Percentiles rank a stretch among this genome's conserved stretches.
phyloP scores from a whole-genome alignment of 1,140 invertebrate genomes.

The Theocolax elegans region DNA sequence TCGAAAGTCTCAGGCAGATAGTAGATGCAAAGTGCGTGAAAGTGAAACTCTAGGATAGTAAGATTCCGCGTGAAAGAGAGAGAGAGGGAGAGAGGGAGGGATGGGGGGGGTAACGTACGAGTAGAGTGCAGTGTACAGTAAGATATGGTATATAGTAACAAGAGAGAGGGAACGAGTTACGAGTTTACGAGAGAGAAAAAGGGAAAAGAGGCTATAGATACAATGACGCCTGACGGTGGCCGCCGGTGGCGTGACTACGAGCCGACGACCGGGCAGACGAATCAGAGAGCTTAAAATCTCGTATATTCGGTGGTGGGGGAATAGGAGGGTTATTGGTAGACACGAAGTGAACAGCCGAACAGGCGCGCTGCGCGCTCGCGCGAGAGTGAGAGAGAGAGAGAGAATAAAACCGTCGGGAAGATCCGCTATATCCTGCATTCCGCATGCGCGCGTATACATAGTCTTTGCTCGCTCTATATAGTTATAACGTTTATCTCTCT shows the following conservation, averaged over 20 bases:
- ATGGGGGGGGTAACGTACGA: not conserved
- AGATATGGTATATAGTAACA: no score
- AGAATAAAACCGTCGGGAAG: slow-evolving; percentile 1
- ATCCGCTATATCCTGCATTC: slow-evolving; percentile 27
- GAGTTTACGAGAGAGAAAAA: not conserved
- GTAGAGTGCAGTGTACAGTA: no score
- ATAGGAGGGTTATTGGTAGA: no score
- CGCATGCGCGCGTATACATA: slow-evolving; percentile 9
- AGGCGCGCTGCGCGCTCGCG: slow-evolving; percentile 2
- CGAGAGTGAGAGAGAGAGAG: no score
- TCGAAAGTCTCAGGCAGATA: no score
- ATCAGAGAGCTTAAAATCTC: slow-evolving; percentile 33
- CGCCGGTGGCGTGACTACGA: slow-evolving; percentile 42
- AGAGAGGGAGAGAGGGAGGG: not conserved
- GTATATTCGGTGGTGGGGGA: no score
- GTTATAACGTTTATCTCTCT: not conserved
- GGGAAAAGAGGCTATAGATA: not conserved
- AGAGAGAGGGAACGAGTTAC: no score
- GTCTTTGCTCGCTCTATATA: no score
- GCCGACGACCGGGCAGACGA: slow-evolving; percentile 23
- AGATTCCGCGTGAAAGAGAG: not conserved
- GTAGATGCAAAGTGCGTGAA: no score
- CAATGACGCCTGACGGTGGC: not conserved
- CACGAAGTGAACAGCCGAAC: no score
- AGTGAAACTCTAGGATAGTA: no score